phyloP scores from a whole-genome alignment of 1,140 invertebrate genomes.

The Drosophila prosaltans region DNA sequence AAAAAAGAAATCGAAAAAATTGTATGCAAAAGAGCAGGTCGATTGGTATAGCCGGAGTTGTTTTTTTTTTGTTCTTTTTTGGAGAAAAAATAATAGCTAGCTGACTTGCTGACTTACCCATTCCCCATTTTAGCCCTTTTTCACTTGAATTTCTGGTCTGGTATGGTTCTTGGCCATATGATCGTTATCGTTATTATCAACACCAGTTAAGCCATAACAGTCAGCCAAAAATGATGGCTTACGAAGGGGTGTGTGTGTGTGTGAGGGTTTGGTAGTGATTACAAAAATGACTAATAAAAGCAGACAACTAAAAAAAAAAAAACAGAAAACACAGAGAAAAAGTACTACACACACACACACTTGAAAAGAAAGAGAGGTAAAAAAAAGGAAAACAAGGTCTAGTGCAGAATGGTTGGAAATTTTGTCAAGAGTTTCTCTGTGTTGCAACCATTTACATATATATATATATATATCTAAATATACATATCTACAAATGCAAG shows the following conservation, averaged over 20 bases:
- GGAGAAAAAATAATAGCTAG: constrained; percentile 62
- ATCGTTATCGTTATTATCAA: constrained; percentile 73
- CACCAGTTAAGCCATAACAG: constrained; percentile 71
- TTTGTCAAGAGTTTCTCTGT: constrained; percentile 19
- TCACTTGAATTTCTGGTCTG: not conserved
- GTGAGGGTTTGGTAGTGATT: constrained; percentile 57
- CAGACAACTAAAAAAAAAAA: constrained; percentile 67
- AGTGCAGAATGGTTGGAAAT: constrained; percentile 51
- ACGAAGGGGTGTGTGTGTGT: not conserved
- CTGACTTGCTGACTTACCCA: constrained; percentile 49
- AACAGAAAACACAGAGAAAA: constrained; percentile 26
- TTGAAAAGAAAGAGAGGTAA: constrained; percentile 9
- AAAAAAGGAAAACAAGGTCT: constrained; percentile 56
- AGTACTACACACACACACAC: constrained; percentile 27
- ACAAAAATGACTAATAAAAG: constrained; percentile 74
- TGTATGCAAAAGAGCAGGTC: constrained; percentile 27
- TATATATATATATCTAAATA: not conserved
- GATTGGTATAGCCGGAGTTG: not conserved
- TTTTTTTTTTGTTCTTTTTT: not conserved
- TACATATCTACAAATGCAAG: not conserved
- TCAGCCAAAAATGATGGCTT: constrained; percentile 9
- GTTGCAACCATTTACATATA: constrained; percentile 6
- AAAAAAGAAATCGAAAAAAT: constrained; percentile 23
- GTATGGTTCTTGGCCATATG: constrained; percentile 28
- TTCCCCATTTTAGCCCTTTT: constrained; percentile 20